Conservation (phyloP, 2,113 vertebrate genomes). For the pig (Sus scrofa) region DNA sequence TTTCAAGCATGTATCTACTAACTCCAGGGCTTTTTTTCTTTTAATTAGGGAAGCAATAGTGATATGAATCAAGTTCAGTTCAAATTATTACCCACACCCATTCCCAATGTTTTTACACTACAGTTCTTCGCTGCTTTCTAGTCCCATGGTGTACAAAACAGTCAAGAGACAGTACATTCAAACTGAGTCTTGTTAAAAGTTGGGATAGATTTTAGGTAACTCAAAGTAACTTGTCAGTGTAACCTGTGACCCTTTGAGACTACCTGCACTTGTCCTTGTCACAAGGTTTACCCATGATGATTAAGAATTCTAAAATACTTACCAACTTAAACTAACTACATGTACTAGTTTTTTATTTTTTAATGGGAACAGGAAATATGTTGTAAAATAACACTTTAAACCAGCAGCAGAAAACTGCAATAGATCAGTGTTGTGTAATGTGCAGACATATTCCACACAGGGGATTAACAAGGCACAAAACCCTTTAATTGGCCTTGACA, state of each 20-base stretch:
- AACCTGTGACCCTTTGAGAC: conserved; percentile 80
- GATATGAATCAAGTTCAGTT: conserved; percentile 84
- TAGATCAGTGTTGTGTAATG: conserved; percentile 88
- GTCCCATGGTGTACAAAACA: conserved; percentile 78
- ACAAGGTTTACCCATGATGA: conserved; percentile 80
- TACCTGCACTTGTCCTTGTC: conserved; percentile 84
- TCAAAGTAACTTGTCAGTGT: conserved; percentile 83
- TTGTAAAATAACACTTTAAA: conserved; percentile 89
- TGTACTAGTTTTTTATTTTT: conserved; percentile 87
- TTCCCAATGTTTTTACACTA: conserved; percentile 79
- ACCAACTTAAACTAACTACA: conserved; percentile 92
- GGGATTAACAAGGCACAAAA: conserved; percentile 90
- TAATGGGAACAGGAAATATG: conserved; percentile 87
- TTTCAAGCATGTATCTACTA: conserved; percentile 80
- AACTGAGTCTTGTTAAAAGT: conserved; percentile 81
- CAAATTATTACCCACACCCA: conserved; percentile 84
- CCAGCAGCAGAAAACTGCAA: conserved; percentile 90
- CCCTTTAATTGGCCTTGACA: conserved; percentile 90
- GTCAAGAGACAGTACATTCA: conserved; percentile 76
- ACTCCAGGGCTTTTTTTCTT: conserved; percentile 7
- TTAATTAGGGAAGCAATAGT: conserved; percentile 68
- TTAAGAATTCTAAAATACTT: conserved; percentile 89
- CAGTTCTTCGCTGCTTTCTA: conserved; percentile 82
- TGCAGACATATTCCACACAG: conserved; percentile 90
- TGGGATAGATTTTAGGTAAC: conserved; percentile 79